Percentiles rank a stretch among this genome's conserved stretches.
These are phyloP conservation scores for Vanessa atalanta DNA, from an alignment of 1,140 invertebrate genomes.

Conservation along the genomic window DNA sequence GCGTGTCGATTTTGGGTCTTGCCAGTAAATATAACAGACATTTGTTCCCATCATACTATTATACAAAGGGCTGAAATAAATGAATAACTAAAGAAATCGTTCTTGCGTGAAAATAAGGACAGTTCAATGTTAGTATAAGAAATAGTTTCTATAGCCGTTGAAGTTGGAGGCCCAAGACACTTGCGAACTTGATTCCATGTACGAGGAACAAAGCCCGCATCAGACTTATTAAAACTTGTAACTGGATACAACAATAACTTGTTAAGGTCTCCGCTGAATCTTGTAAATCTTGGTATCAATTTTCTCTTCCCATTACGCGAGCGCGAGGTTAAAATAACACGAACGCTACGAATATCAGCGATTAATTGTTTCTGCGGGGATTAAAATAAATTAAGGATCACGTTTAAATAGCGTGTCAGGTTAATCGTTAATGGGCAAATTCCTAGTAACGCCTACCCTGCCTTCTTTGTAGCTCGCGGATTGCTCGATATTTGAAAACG, in stretches of 20 bases:
- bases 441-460: neutral
- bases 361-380: neutral
- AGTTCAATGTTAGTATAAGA: neutral
- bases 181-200: neutral
- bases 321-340: constrained; percentile 2
- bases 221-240: constrained; percentile 8
- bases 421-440: constrained; percentile 23
- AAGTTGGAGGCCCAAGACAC: neutral
- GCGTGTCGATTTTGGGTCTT: constrained; percentile 8
- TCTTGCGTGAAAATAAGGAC: constrained; percentile 3
- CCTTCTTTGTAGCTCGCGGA: neutral
- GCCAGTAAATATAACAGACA: neutral
- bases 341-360: neutral
- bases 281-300: constrained; percentile 14
- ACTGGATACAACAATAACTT: neutral
- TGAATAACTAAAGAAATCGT: constrained; percentile 2
- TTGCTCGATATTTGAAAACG: neutral
- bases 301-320: constrained; percentile 8
- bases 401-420: constrained; percentile 17
- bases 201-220: neutral
- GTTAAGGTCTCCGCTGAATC: neutral
- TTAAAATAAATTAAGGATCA: constrained; percentile 25
- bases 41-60: neutral
- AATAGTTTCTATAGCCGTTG: neutral
- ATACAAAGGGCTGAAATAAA: neutral